These are phyloP conservation scores for Caenorhabditis sulstoni DNA, from an alignment of 2,888 invertebrate genomes.

Conservation along the genomic window DNA sequence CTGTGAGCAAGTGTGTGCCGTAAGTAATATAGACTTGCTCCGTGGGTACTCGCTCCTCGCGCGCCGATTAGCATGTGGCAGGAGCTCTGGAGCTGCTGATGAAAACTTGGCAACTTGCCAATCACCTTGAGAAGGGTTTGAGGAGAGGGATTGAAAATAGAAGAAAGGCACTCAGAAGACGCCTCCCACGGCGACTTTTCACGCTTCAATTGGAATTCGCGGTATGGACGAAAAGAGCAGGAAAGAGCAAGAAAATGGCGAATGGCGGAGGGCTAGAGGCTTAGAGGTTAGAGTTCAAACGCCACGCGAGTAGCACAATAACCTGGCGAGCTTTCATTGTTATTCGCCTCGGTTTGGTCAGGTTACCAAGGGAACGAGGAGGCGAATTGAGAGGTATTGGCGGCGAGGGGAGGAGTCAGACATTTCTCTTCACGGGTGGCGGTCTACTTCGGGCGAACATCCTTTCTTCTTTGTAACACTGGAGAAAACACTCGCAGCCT, in stretches of 20 bases:
- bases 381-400: too few species aligned
- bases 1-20: conserved; percentile 16
- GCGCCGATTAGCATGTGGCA: conserved; percentile 40
- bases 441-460: too few species aligned
- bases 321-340: too few species aligned
- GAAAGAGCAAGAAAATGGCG: conserved; percentile 1
- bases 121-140: conserved; percentile 18
- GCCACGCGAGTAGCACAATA: too few species aligned
- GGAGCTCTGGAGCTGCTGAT: conserved; percentile 15
- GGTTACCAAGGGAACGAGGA: too few species aligned
- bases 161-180: conserved; percentile 6
- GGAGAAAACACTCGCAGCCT: too few species aligned
- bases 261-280: not conserved
- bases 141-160: conserved; percentile 15
- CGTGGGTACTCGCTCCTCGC: conserved; percentile 12
- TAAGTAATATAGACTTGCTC: conserved; percentile 48
- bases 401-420: too few species aligned
- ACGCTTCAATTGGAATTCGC: conserved; percentile 28
- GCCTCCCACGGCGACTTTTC: conserved; percentile 48
- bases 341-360: too few species aligned
- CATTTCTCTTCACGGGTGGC: too few species aligned
- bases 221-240: not conserved
- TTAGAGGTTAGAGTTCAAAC: conserved; percentile 25
- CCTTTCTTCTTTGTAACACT: too few species aligned
- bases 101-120: conserved; percentile 43